phyloP scores from a whole-genome alignment of 2,113 vertebrate species.

The Bombycilla garrulus region DNA sequence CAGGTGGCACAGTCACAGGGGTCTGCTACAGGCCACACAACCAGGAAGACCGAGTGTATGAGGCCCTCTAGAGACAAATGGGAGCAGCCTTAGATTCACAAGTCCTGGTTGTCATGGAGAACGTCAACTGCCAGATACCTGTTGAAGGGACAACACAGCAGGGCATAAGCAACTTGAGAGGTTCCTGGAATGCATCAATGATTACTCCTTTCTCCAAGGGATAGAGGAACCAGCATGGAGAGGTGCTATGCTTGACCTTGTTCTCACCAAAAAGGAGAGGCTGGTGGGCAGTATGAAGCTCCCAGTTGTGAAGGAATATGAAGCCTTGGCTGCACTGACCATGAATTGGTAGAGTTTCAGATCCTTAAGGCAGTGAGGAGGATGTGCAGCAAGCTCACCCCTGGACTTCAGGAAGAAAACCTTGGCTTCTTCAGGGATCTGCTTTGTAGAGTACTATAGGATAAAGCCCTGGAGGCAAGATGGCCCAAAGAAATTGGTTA shows the following conservation, averaged over 20 bases:
- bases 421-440: background rate
- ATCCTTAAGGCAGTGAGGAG: background rate
- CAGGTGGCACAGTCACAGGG: background rate
- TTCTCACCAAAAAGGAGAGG: background rate
- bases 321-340: background rate
- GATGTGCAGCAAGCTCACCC: background rate
- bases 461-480: background rate
- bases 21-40: accelerated
- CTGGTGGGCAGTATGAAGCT: background rate
- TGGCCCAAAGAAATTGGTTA: background rate
- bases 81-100: background rate
- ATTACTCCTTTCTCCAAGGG: background rate
- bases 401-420: background rate
- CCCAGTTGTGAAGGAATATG: background rate
- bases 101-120: background rate
- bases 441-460: background rate
- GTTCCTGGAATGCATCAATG: background rate
- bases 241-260: background rate
- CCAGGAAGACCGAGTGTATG: accelerated
- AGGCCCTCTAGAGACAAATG: background rate
- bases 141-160: background rate
- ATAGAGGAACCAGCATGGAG: background rate
- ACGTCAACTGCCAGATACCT: background rate
- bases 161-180: background rate
- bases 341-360: background rate